phyloP scores from a whole-genome alignment of 2,113 vertebrate genomes.

The Pao palembangensis region DNA sequence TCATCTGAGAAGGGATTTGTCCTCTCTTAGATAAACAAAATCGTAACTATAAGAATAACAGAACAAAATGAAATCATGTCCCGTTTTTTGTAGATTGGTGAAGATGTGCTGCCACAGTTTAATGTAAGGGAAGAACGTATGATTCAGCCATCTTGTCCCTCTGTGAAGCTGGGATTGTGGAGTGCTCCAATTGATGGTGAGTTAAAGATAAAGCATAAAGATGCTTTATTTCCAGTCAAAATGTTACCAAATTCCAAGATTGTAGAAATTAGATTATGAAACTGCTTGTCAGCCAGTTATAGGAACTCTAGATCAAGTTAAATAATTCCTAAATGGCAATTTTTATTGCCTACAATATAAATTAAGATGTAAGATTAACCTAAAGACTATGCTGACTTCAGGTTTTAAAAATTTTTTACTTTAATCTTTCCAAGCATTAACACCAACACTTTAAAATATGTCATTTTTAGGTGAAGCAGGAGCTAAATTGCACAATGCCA shows the following conservation, averaged over 20 bases:
- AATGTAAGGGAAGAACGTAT: constrained; percentile 51
- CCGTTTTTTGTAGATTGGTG: constrained; percentile 13
- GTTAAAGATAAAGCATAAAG: not conserved
- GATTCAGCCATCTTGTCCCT: constrained; percentile 21
- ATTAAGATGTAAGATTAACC: too few species aligned
- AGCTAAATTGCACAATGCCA: constrained; percentile 4
- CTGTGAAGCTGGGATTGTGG: constrained; percentile 31
- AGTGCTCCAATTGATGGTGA: constrained; percentile 26
- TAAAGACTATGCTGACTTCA: too few species aligned
- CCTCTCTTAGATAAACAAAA: not conserved
- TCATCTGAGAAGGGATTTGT: not conserved
- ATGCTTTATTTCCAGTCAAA: too few species aligned
- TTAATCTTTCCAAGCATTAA: too few species aligned
- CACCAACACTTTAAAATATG: not conserved
- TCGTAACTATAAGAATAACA: not conserved
- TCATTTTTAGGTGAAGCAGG: constrained; percentile 21
- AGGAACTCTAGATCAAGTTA: too few species aligned
- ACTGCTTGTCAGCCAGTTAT: too few species aligned
- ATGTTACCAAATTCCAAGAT: too few species aligned
- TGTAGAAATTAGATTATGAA: too few species aligned
- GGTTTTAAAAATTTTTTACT: too few species aligned
- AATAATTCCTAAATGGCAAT: too few species aligned
- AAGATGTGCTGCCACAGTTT: constrained; percentile 9
- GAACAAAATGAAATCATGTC: not conserved
- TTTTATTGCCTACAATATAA: too few species aligned